Percentiles rank a stretch among this genome's conserved stretches.
phyloP scores from a whole-genome alignment of 2,888 invertebrate species.

The Campoplex capitator region DNA sequence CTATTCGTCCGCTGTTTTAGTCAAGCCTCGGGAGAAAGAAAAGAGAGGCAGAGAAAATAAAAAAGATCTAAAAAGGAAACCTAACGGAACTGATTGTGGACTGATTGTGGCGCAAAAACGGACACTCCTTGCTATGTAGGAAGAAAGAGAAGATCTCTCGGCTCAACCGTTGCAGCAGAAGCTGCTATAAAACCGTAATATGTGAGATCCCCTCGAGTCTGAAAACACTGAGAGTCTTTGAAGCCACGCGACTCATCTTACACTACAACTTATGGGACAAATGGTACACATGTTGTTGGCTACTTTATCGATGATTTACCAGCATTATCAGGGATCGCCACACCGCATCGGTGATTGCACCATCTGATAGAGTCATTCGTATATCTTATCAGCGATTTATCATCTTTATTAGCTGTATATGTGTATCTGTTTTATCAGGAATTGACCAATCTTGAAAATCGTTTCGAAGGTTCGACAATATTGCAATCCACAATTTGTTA shows the following conservation, averaged over 20 bases:
- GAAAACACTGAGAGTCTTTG: slow-evolving; percentile 5
- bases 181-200: slow-evolving; percentile 6
- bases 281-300: not conserved
- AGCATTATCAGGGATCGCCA: slow-evolving; percentile 20
- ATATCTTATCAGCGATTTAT: slow-evolving; percentile 26
- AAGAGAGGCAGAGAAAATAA: not conserved
- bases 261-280: slow-evolving; percentile 10
- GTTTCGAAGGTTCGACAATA: not conserved
- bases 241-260: not conserved
- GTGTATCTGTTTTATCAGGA: slow-evolving; percentile 7
- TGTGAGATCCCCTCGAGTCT: slow-evolving; percentile 12
- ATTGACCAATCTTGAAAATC: slow-evolving; percentile 20
- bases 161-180: slow-evolving; percentile 19
- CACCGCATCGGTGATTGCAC: slow-evolving; percentile 17
- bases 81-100: slow-evolving; percentile 68
- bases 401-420: not conserved
- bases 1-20: slow-evolving; percentile 32
- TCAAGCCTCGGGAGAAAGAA: slow-evolving; percentile 19
- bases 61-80: slow-evolving; percentile 30
- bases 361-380: slow-evolving; percentile 8
- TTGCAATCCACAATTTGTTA: not conserved
- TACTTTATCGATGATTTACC: slow-evolving; percentile 41
- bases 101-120: slow-evolving; percentile 64
- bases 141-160: slow-evolving; percentile 51
- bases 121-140: slow-evolving; percentile 23